These are phyloP conservation scores for Petromus typicus DNA, from an alignment of 2,113 vertebrate species.

Conservation along the genomic window DNA sequence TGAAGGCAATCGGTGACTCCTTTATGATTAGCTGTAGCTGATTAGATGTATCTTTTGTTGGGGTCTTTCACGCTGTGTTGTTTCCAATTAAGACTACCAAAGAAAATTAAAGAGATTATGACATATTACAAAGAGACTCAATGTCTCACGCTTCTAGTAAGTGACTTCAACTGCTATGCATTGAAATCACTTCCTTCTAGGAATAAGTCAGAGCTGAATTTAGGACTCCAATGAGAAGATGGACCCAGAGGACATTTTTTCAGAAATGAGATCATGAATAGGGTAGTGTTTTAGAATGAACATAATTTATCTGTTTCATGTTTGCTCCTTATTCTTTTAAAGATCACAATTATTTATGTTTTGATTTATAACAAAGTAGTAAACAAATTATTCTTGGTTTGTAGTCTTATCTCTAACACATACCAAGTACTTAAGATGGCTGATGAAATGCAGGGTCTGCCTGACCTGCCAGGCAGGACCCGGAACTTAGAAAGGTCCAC, in stretches of 20 bases:
- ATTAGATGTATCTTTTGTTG: neutral
- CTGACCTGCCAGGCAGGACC: neutral
- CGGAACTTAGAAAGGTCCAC: neutral
- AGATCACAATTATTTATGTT: slow-evolving; percentile 3
- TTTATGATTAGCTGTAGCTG: neutral
- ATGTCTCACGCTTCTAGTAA: neutral
- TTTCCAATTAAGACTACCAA: neutral
- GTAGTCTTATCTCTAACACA: neutral
- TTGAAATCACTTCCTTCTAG: neutral
- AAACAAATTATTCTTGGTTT: neutral
- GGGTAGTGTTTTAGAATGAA: slow-evolving; percentile 4
- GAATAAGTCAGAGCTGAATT: neutral
- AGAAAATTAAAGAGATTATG: neutral
- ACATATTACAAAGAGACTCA: slow-evolving; percentile 10
- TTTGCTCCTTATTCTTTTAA: neutral
- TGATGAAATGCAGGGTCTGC: neutral
- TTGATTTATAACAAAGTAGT: slow-evolving; percentile 16
- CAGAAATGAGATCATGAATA: neutral
- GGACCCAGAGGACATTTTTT: neutral
- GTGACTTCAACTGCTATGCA: neutral
- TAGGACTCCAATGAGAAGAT: neutral
- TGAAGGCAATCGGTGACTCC: neutral
- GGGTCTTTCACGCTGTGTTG: slow-evolving; percentile 6
- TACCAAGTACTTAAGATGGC: neutral
- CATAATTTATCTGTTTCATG: neutral